These are phyloP conservation scores for Spea bombifrons DNA, from an alignment of 2,113 vertebrate species.

Conservation along the genomic window DNA sequence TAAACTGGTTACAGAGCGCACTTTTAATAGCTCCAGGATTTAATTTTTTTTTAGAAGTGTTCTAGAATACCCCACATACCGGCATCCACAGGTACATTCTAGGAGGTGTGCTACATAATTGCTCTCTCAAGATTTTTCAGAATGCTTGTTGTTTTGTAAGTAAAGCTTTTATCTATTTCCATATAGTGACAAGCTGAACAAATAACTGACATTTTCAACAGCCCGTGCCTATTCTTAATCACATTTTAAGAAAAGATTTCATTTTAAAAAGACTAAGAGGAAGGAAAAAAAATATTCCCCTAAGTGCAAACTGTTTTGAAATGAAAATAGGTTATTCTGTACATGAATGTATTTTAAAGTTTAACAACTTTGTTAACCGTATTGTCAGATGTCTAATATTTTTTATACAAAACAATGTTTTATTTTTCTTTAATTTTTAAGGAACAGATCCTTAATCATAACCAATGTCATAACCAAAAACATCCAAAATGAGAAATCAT, in stretches of 20 bases:
- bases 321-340: conserved; percentile 12
- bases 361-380: conserved; percentile 19
- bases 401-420: too few species aligned
- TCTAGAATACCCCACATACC: conserved; percentile 15
- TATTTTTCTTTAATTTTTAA: too few species aligned
- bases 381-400: background rate
- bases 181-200: conserved; percentile 35
- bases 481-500: too few species aligned
- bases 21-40: conserved; percentile 26
- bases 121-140: conserved; percentile 23
- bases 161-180: conserved; percentile 36
- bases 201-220: conserved; percentile 25
- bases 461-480: too few species aligned
- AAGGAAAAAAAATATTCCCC: conserved; percentile 21
- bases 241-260: conserved; percentile 25
- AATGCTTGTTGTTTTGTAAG: conserved; percentile 20
- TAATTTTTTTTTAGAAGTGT: background rate
- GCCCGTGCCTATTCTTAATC: conserved; percentile 30
- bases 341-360: conserved; percentile 16
- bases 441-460: too few species aligned
- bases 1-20: background rate
- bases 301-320: conserved; percentile 24
- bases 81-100: conserved; percentile 32
- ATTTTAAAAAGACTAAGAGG: conserved; percentile 15
- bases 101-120: conserved; percentile 23